Conservation (phyloP, 2,888 invertebrate species). For the Tiliacea citrago region DNA sequence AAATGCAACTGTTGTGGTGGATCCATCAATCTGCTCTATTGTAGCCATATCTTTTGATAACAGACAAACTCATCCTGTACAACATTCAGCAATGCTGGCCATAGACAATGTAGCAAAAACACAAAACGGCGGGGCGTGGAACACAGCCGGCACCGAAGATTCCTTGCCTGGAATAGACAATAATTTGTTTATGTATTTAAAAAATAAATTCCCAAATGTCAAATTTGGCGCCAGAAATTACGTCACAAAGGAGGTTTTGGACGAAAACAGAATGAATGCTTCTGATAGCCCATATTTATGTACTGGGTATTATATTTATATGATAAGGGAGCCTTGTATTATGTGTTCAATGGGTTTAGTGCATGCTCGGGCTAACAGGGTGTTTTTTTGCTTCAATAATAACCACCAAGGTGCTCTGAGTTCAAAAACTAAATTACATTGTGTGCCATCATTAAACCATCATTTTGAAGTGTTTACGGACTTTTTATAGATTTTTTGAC, state of each 20-base stretch:
- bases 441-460: conserved; percentile 95
- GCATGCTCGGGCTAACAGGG: conserved; percentile 95
- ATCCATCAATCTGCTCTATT: conserved; percentile 92
- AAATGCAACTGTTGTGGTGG: conserved; percentile 92
- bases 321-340: conserved; percentile 96
- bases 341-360: conserved; percentile 99
- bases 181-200: conserved; percentile 79
- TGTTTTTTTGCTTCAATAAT: conserved; percentile 93
- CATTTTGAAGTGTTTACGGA: conserved; percentile 96
- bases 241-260: conserved; percentile 75
- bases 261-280: conserved; percentile 56
- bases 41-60: conserved; percentile 93
- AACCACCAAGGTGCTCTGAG: conserved; percentile 93
- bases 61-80: conserved; percentile 92
- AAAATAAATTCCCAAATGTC: conserved; percentile 75
- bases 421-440: conserved; percentile 94
- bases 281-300: conserved; percentile 94
- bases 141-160: conserved; percentile 38
- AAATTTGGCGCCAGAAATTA: conserved; percentile 87
- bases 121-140: conserved; percentile 95
- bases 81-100: conserved; percentile 96
- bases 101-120: conserved; percentile 96
- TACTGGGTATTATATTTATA: conserved; percentile 96
- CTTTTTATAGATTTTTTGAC: conserved; percentile 79
- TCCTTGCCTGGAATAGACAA: conserved; percentile 82